phyloP scores from a whole-genome alignment of 2,113 vertebrate genomes.

The Cebus imitator region DNA sequence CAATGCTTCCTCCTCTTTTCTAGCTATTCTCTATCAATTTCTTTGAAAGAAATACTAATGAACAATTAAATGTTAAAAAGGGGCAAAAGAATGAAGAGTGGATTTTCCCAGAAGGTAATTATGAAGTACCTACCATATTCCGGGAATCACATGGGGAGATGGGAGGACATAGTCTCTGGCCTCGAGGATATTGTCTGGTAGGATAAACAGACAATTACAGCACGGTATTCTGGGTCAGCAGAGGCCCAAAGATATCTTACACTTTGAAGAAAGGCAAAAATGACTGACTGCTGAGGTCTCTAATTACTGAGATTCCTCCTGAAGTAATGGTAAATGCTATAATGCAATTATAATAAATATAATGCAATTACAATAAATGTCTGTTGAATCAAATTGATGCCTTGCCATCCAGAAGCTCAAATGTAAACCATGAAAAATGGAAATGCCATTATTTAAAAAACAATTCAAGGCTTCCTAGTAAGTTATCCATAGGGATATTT shows the following conservation, averaged over 20 bases:
- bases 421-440: not conserved
- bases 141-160: not conserved
- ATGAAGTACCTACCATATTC: not conserved
- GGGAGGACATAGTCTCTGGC: not conserved
- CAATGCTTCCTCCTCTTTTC: not conserved
- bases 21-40: not conserved
- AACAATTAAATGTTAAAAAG: conserved; percentile 45
- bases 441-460: not conserved
- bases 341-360: conserved; percentile 52
- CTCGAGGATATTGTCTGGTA: not conserved
- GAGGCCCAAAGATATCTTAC: not conserved
- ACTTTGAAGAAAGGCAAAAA: not conserved
- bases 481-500: not conserved
- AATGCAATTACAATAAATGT: conserved; percentile 56
- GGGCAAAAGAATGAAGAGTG: not conserved
- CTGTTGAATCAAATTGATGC: not conserved
- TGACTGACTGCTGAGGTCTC: conserved; percentile 6
- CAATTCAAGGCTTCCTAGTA: not conserved
- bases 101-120: not conserved
- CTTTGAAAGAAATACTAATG: conserved; percentile 49
- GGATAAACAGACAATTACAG: not conserved
- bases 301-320: conserved; percentile 18
- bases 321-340: not conserved
- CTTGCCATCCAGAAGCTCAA: conserved; percentile 12
- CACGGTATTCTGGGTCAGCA: not conserved